Evolutionary conservation across 2,888 invertebrate genomes (phyloP).

Genomic region (Schrankia costaestrigalis): DNA sequence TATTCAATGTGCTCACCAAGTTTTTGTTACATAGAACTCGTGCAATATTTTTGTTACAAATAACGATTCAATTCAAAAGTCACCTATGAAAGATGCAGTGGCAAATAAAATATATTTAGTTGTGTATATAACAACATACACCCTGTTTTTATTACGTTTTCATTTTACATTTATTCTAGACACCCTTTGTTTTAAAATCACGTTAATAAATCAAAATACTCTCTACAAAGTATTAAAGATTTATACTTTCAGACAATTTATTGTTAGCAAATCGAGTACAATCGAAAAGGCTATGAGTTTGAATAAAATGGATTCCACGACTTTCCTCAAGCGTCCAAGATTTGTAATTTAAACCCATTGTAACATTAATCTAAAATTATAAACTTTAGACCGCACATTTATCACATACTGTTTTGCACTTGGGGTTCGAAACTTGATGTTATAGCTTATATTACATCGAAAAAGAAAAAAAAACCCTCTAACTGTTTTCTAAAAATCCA

Average conservation of each 20-base stretch:
- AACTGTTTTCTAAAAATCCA: no score
- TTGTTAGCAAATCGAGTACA: conserved; percentile 43
- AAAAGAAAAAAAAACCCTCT: no score
- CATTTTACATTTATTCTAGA: conserved; percentile 20
- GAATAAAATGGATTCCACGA: conserved; percentile 52
- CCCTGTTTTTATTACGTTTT: no score
- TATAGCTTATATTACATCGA: no score
- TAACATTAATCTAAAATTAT: conserved; percentile 59
- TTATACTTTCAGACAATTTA: conserved; percentile 46
- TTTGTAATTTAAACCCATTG: conserved; percentile 62
- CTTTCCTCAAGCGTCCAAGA: conserved; percentile 36
- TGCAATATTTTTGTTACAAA: no score
- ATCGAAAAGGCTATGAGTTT: conserved; percentile 18
- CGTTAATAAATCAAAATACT: conserved; percentile 31
- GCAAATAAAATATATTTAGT: not conserved
- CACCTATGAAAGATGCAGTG: no score
- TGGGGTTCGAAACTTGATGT: no score
- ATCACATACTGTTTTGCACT: no score
- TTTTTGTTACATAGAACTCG: no score
- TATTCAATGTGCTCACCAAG: no score
- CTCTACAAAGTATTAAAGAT: conserved; percentile 45
- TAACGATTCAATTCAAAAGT: no score
- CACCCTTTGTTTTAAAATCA: conserved; percentile 24
- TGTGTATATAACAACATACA: conserved; percentile 5
- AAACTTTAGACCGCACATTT: conserved; percentile 52